Evolutionary conservation across 2,113 vertebrate species (phyloP).

Genomic region (Phalacrocorax carbo): DNA sequence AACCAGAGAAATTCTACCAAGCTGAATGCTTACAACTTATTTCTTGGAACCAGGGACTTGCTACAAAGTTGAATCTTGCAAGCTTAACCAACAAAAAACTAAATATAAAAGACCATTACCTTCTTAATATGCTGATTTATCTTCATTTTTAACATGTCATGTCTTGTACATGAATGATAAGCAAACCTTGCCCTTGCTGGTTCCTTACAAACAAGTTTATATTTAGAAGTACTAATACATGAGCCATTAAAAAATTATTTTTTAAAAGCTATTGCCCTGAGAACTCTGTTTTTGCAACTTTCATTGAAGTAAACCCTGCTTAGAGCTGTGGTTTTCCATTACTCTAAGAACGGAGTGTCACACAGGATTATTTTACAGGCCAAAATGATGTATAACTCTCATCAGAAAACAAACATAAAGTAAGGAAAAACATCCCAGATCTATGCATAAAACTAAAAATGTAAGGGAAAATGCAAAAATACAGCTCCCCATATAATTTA

Average conservation of each 20-base stretch:
- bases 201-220: background rate
- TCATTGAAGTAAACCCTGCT: background rate
- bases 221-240: background rate
- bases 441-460: background rate
- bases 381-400: background rate
- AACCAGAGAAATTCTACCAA: background rate
- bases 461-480: background rate
- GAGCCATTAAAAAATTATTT: background rate
- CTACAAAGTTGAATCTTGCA: background rate
- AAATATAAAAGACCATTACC: background rate
- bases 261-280: background rate
- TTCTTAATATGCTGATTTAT: background rate
- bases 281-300: background rate
- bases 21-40: background rate
- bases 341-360: background rate
- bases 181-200: background rate
- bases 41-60: background rate
- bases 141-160: background rate
- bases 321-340: background rate
- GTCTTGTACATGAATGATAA: background rate
- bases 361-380: background rate
- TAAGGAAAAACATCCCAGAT: background rate
- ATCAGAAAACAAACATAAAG: background rate
- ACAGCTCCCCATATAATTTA: background rate
- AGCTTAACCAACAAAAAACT: background rate